These are phyloP conservation scores for Alcedo atthis DNA, from an alignment of 2,797 vertebrate genomes.

Conservation along the genomic window DNA sequence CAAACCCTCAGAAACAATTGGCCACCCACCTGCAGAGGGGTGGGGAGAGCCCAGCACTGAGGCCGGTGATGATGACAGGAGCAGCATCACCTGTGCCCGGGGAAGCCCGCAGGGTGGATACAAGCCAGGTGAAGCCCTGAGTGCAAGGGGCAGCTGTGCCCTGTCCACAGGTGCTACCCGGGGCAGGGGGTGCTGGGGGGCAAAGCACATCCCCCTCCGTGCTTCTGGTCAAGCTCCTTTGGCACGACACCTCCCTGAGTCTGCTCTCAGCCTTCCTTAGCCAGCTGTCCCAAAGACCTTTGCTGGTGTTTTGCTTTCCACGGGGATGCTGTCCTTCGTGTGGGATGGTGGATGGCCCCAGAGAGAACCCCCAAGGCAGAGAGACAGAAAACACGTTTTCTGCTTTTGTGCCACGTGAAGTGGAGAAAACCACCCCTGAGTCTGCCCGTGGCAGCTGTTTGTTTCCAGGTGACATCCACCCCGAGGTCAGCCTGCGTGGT, in stretches of 20 bases:
- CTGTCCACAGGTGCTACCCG: no score
- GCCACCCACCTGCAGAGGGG: neutral
- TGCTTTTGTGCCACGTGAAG: neutral
- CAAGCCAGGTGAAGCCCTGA: neutral
- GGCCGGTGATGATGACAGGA: neutral
- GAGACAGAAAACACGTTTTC: neutral
- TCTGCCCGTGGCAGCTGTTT: neutral
- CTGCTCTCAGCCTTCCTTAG: neutral
- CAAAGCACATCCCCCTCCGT: neutral
- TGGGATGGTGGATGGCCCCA: neutral
- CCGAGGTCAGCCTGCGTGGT: neutral
- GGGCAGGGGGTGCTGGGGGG: neutral
- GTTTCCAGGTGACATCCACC: neutral
- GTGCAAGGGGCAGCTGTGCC: fast-evolving
- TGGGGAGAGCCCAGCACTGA: neutral
- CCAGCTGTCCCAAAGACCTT: neutral
- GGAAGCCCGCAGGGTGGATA: neutral
- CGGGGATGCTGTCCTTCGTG: neutral
- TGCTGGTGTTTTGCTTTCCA: neutral
- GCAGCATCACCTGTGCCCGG: neutral
- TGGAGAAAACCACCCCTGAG: neutral
- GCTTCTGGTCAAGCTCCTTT: neutral
- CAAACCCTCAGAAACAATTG: neutral
- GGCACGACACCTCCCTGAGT: neutral
- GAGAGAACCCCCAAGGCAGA: neutral